Evolutionary conservation across 2,113 vertebrate genomes (phyloP).

Genomic region (Clarias macrocephalus): DNA sequence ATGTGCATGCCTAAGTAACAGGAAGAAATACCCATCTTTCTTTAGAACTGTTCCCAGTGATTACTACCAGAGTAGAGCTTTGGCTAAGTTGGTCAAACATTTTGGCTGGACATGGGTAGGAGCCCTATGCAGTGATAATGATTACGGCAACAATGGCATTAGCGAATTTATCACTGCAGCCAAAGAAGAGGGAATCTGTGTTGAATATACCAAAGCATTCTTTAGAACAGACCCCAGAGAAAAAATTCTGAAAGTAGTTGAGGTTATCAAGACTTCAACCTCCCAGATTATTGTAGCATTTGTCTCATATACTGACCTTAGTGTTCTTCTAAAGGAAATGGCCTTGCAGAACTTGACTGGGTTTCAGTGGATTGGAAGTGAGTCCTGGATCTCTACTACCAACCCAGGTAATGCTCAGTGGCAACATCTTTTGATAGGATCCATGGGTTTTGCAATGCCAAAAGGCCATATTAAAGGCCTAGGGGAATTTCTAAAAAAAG

Average conservation of each 20-base stretch:
- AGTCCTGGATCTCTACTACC: conserved; percentile 56
- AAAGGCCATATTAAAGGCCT: conserved; percentile 56
- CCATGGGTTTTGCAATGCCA: conserved; percentile 61
- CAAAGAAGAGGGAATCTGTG: too few relatives aligned
- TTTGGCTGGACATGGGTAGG: too few relatives aligned
- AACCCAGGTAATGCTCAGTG: conserved; percentile 52
- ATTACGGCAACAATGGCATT: too few relatives aligned
- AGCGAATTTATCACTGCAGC: too few relatives aligned
- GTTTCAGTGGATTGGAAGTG: conserved; percentile 2
- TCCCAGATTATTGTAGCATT: conserved; percentile 74
- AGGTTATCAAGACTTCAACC: conserved; percentile 66
- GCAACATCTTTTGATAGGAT: conserved; percentile 55
- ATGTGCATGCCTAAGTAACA: conserved; percentile 41
- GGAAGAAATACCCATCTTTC: conserved; percentile 35
- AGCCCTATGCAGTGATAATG: too few relatives aligned
- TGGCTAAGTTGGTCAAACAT: conserved; percentile 1
- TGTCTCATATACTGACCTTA: conserved; percentile 1
- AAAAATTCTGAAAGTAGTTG: conserved; percentile 50
- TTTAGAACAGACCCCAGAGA: too few relatives aligned
- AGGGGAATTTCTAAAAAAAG: not conserved
- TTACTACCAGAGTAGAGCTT: conserved; percentile 34
- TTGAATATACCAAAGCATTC: too few relatives aligned
- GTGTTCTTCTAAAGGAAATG: not conserved
- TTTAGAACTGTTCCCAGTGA: conserved; percentile 49
- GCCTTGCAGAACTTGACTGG: conserved; percentile 4